Evolutionary conservation across 2,888 invertebrate genomes (phyloP).

Genomic region (Phalangium opilio): DNA sequence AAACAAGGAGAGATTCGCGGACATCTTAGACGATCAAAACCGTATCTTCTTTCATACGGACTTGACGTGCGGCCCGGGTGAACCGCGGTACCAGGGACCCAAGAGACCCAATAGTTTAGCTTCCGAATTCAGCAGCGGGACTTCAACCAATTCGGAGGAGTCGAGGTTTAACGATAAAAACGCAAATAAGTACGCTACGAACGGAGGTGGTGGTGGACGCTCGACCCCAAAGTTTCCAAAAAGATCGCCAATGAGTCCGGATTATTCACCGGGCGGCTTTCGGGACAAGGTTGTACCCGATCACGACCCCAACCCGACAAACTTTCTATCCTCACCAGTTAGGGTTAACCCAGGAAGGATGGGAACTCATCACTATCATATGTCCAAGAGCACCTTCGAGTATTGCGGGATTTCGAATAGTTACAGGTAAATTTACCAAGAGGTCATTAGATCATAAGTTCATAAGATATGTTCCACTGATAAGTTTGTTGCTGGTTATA

Average conservation of each 20-base stretch:
- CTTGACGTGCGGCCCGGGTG: neutral
- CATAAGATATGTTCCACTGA: too few relatives aligned
- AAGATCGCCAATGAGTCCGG: neutral
- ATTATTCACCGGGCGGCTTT: neutral
- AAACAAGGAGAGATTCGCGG: conserved; percentile 10
- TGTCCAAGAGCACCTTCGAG: conserved; percentile 9
- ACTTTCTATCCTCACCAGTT: conserved; percentile 2
- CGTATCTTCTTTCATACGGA: neutral
- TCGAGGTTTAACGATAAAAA: neutral
- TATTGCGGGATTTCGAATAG: conserved; percentile 11
- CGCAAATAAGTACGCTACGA: neutral
- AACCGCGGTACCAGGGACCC: neutral
- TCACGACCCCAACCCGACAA: neutral
- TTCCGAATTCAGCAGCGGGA: neutral
- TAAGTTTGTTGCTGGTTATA: too few relatives aligned
- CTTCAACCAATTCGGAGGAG: neutral
- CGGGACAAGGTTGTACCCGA: neutral
- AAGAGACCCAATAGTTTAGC: neutral
- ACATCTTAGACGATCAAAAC: conserved; percentile 4
- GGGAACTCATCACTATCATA: conserved; percentile 4
- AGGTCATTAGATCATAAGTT: too few relatives aligned
- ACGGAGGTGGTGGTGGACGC: neutral
- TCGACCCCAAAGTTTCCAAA: neutral
- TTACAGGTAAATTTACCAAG: conserved; percentile 11
- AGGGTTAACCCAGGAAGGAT: neutral